Conservation (phyloP, 2,888 invertebrate genomes). For the Nephrotoma flavescens region DNA sequence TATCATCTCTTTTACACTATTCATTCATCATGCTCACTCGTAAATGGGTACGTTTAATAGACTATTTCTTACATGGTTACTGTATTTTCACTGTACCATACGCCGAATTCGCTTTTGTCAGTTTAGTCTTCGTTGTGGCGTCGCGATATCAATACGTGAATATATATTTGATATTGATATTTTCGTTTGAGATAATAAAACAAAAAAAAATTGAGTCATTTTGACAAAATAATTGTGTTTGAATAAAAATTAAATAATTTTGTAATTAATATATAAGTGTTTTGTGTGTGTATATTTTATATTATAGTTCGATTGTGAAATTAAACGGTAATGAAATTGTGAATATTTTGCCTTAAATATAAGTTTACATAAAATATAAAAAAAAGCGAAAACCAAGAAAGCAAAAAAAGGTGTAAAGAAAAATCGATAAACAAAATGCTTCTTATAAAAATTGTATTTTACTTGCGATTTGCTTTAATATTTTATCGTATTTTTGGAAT, state of each 20-base stretch:
- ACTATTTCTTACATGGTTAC: background rate
- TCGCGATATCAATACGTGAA: constrained; percentile 5
- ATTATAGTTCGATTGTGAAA: background rate
- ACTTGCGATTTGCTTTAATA: background rate
- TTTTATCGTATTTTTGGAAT: background rate
- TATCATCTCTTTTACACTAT: background rate
- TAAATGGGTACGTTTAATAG: background rate
- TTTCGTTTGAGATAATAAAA: background rate
- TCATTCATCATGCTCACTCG: background rate
- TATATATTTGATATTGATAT: background rate
- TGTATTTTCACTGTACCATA: background rate
- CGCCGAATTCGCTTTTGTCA: background rate
- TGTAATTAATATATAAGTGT: background rate
- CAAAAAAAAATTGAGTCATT: background rate
- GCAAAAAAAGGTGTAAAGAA: background rate
- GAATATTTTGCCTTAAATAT: background rate
- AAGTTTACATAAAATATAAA: background rate
- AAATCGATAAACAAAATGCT: background rate
- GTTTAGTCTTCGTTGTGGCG: constrained; percentile 9
- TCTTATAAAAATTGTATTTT: background rate
- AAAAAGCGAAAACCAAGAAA: background rate
- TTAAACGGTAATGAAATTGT: background rate
- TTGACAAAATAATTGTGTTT: background rate
- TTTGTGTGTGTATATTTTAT: background rate
- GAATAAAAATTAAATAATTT: background rate